A percentile compares a stretch with the other conserved stretches of the same genome.
Conservation (phyloP, 2,888 invertebrate species). For the Tanypteryx hageni region DNA sequence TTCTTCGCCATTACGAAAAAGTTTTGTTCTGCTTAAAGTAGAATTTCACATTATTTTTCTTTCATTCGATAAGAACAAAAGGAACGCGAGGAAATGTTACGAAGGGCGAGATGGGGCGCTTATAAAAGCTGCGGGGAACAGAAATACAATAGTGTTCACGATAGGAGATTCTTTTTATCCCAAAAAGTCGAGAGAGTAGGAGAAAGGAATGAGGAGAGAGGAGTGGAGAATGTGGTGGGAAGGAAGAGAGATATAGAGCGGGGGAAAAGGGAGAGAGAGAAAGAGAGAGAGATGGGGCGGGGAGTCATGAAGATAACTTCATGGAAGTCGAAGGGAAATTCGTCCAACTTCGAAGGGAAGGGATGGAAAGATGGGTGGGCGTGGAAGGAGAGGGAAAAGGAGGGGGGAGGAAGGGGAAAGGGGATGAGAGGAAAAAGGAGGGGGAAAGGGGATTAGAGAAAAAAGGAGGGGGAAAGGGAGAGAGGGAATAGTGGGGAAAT, state of each 20-base stretch:
- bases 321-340: constrained; percentile 9
- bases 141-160: constrained; percentile 7
- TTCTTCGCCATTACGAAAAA: neutral
- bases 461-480: too few species aligned
- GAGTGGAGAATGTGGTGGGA: too few species aligned
- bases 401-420: neutral
- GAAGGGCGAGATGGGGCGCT: neutral
- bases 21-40: constrained; percentile 31
- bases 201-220: neutral
- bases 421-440: too few species aligned
- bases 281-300: too few species aligned
- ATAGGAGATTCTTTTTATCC: constrained; percentile 16
- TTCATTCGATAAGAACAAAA: constrained; percentile 21
- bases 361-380: neutral
- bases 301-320: neutral
- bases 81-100: neutral
- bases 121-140: neutral
- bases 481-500: too few species aligned
- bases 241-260: too few species aligned
- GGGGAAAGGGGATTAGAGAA: too few species aligned
- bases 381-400: neutral
- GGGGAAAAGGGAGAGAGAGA: too few species aligned
- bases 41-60: constrained; percentile 43
- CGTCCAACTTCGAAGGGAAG: constrained; percentile 8
- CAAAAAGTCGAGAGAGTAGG: neutral